Evolutionary conservation across 1,140 invertebrate species (phyloP), one percentile per base, ranked within the genome.

Genomic region (Zaprionus camerounensis): DNA sequence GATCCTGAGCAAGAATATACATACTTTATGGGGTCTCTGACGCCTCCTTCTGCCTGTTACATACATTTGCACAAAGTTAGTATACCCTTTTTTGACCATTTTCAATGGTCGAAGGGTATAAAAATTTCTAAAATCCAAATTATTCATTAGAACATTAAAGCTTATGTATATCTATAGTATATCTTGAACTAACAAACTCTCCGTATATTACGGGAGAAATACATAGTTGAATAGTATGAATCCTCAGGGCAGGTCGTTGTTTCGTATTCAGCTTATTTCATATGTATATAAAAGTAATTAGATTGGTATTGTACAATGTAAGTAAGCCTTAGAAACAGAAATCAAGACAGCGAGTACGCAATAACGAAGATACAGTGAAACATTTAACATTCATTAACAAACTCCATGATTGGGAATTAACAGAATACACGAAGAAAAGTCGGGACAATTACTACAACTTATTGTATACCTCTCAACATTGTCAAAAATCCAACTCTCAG

Each of bases 401-500:
- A 2, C 2, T 22, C 7, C 7, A 31, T 9, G 28, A 34, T 34
- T 3, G 31, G 3, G 9, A 17, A 12, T 20, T 24, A 2, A 12
- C 46, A 3, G 0, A 46, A 17, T 17, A 46, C n/a, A 3, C 3
- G n/a, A 17, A 44, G 41, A 11, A 46, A 1, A 3, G 5, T 41
- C 15, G 5, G 1, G n/a, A 9, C 41, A 17, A 46, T n/a, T 17
- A 17, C 0, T 17, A n/a, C 2, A 1, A 46, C 28, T 46, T 12
- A 15, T 22, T 20, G 44, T 59, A 62, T 86, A 81, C 78, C 75
- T 81, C 41, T 69, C 71, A 13, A 65, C n/a, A 28, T 68, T 6
- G 11, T 71, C 41, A 12, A 64, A 75, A 24, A 75, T 71, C 72
- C 72, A 75, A 24, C 7, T 65, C 17, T 65, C 62, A 5, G 62